Evolutionary conservation across 2,113 vertebrate species (phyloP), one percentile per base, ranked within the genome.

Genomic region (Carlito syrichta): DNA sequence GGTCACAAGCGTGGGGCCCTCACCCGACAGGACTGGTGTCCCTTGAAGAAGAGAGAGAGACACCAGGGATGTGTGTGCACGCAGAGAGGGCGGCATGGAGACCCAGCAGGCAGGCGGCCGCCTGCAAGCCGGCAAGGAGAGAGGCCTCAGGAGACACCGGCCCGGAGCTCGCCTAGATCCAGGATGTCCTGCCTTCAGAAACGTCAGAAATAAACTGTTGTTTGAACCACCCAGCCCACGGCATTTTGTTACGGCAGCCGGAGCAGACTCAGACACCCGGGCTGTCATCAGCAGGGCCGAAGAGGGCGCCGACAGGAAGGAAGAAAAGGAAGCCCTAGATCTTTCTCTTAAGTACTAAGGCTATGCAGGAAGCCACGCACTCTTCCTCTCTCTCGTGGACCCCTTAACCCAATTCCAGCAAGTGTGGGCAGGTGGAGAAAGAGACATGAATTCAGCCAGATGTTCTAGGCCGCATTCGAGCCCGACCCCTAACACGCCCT

Each of bases 381-480:
- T 40, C n/a, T 1, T 19, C n/a, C 52, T 10, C 52, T 22, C 48
- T 8, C 13, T 69, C 48, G 35, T 13, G 30, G n/a, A 8, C 14
- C 43, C 14, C 77, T 66, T 32, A 11, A 30, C 52, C 48, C 38
- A 25, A 9, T 22, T 30, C 63, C 16, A 56, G 77, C 12, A 48
- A 85, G 4, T 8, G 7, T 1, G 9, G 50, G 38, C 86, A 48
- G 66, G 19, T 2, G 9, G 35, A 30, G 32, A 8, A 32, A 68
- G 19, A 38, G 69, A n/a, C 1, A 4, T 9, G 17, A 10, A 14
- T 38, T 19, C 16, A 32, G 68, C 13, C 32, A 8, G 32, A 3
- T 1, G 23, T 7, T 35, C 6, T 0, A 4, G 25, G 35, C 1
- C 6, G 43, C 7, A 20, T 38, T 0, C 2, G 2, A 4, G 11